These are phyloP conservation scores for Cynocephalus volans DNA, from an alignment of 2,113 vertebrate genomes.

Conservation along the genomic window DNA sequence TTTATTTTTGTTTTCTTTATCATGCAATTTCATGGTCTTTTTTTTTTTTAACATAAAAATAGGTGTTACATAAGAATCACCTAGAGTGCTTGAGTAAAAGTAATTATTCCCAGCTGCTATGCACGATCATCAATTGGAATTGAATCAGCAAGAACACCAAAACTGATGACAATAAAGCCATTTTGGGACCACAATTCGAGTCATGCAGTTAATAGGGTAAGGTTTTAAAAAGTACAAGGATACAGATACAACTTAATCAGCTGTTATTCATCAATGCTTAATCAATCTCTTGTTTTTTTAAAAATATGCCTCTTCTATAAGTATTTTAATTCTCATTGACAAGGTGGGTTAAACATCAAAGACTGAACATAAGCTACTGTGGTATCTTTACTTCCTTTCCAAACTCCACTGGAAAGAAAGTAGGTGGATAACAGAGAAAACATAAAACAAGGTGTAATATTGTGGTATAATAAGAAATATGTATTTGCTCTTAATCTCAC, in stretches of 20 bases:
- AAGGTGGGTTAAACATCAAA: background rate
- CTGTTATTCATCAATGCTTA: background rate
- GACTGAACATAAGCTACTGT: background rate
- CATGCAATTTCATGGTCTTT: background rate
- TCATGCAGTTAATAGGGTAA: background rate
- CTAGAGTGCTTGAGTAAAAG: background rate
- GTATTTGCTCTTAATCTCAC: background rate
- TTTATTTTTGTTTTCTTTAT: background rate
- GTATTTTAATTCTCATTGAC: background rate
- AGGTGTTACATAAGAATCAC: background rate
- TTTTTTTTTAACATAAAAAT: background rate
- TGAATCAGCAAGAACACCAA: background rate
- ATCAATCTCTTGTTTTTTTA: conserved; percentile 7
- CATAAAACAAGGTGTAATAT: background rate
- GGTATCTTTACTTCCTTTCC: background rate
- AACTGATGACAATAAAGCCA: background rate
- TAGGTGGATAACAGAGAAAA: background rate
- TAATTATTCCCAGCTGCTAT: background rate
- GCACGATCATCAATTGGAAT: background rate
- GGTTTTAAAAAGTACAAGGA: background rate
- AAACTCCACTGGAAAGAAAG: background rate
- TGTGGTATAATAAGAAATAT: background rate
- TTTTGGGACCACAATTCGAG: background rate
- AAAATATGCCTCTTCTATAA: background rate
- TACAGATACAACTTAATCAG: background rate